These are phyloP conservation scores for Palythoa caribaeorum DNA, from an alignment of 92 coral and sea anemone genomes.

Conservation along the genomic window DNA sequence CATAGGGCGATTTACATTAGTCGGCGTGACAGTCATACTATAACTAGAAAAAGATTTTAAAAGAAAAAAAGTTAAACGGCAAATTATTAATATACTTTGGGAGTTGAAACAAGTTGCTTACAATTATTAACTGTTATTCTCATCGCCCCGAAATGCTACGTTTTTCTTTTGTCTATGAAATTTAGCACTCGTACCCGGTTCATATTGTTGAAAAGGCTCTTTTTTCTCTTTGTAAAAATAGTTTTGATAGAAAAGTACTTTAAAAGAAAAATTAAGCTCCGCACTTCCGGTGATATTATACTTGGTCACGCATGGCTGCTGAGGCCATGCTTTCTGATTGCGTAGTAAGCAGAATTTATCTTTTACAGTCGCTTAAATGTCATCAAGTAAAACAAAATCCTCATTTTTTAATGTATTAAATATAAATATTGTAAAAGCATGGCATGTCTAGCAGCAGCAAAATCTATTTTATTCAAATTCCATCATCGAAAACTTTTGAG, in stretches of 20 bases:
- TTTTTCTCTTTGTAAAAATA: neutral
- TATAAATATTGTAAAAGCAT: neutral
- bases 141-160: neutral
- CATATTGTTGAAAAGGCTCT: conserved; percentile 1
- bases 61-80: neutral
- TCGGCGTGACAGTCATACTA: neutral
- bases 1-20: conserved; percentile 6
- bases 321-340: neutral
- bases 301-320: conserved; percentile 11
- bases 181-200: neutral
- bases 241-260: neutral
- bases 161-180: neutral
- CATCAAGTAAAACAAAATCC: neutral
- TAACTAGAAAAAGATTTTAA: conserved; percentile 5
- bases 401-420: neutral
- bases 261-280: neutral
- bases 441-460: conserved; percentile 1
- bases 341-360: neutral
- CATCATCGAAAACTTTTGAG: neutral
- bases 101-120: neutral
- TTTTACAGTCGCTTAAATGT: neutral
- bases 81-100: neutral
- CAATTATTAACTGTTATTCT: neutral
- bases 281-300: neutral
- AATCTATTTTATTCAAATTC: neutral